Percentiles rank a stretch among this genome's conserved stretches.
phyloP scores from a whole-genome alignment of 2,888 invertebrate species.

The Brachyptera putata region DNA sequence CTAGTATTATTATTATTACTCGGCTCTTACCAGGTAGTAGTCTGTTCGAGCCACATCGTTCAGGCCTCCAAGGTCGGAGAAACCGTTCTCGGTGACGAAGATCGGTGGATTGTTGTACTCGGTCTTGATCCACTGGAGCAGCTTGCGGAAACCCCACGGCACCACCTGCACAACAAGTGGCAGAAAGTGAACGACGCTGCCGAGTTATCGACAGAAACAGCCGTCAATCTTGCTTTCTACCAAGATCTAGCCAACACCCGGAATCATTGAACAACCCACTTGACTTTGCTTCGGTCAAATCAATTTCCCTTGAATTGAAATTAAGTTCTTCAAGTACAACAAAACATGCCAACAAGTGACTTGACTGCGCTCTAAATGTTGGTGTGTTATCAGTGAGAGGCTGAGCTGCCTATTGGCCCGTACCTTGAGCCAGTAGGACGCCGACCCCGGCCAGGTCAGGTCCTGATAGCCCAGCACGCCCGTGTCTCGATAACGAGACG shows the following conservation, averaged over 20 bases:
- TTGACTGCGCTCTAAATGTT: too few species aligned
- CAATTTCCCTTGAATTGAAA: too few species aligned
- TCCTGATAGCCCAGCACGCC: conserved; percentile 47
- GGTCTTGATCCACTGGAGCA: conserved; percentile 56
- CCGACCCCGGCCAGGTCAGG: conserved; percentile 46
- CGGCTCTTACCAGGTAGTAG: conserved; percentile 47
- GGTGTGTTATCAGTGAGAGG: too few species aligned
- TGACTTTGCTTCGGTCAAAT: too few species aligned
- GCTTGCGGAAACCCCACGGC: conserved; percentile 56
- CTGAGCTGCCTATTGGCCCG: too few species aligned
- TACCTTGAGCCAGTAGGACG: conserved; percentile 48
- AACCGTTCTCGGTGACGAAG: conserved; percentile 58
- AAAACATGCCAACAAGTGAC: too few species aligned
- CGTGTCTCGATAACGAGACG: conserved; percentile 41
- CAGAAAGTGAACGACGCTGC: too few species aligned
- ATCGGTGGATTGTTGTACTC: conserved; percentile 55
- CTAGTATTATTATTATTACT: background rate
- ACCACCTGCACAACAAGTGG: conserved; percentile 48
- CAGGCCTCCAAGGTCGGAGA: conserved; percentile 50
- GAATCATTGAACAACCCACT: too few species aligned
- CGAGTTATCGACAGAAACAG: too few species aligned
- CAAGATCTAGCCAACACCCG: too few species aligned
- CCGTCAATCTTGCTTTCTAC: too few species aligned
- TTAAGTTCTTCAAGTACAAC: too few species aligned
- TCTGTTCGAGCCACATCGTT: conserved; percentile 51